A percentile compares a stretch with the other conserved stretches of the same genome.
These are phyloP conservation scores for Atta colombica DNA, from an alignment of 1,140 invertebrate genomes.

Conservation along the genomic window DNA sequence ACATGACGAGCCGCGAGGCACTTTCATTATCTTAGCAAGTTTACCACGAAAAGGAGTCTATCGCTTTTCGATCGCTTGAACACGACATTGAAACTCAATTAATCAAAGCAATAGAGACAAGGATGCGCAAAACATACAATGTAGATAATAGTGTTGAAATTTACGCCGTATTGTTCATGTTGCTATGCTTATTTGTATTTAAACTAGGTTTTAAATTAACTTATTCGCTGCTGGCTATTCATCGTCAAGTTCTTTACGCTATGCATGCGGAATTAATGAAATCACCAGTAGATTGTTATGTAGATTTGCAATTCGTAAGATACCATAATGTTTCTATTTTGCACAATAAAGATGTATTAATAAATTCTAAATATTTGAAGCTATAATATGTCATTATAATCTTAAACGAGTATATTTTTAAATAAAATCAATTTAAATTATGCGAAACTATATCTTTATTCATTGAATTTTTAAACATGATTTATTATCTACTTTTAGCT, in stretches of 20 bases:
- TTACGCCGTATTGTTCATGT: background rate
- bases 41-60: background rate
- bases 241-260: background rate
- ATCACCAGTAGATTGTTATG: background rate
- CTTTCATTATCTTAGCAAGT: constrained; percentile 31
- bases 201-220: background rate
- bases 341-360: background rate
- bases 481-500: background rate
- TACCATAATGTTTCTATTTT: background rate
- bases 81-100: background rate
- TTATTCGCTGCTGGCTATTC: background rate
- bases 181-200: background rate
- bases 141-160: background rate
- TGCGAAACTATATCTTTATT: background rate
- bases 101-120: background rate
- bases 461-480: background rate
- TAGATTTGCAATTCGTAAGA: background rate
- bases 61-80: background rate
- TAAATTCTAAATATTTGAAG: background rate
- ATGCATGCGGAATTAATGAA: constrained; percentile 31
- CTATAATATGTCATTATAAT: background rate
- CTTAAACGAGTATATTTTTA: background rate
- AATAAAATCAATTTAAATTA: background rate
- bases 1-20: constrained; percentile 47
- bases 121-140: too few species aligned